Evolutionary conservation across 2,113 vertebrate genomes (phyloP).

Genomic region (Triplophysa siluroides): DNA sequence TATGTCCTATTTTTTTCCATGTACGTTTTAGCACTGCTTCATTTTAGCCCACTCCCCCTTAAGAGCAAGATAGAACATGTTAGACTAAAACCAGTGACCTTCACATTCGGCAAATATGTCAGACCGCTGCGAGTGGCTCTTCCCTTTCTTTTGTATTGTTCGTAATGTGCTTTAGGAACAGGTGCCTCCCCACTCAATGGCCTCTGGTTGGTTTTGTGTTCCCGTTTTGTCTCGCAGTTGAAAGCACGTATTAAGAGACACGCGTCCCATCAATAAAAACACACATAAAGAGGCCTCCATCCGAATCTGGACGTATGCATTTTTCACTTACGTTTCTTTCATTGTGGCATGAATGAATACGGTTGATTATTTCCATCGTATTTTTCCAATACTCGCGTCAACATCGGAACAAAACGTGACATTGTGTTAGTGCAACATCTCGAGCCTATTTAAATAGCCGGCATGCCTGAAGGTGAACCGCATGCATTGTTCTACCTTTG

Average conservation of each 20-base stretch:
- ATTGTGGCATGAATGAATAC: not conserved
- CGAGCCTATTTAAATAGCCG: constrained; percentile 19
- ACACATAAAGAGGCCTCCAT: not conserved
- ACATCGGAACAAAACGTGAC: constrained; percentile 19
- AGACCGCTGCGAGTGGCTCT: constrained; percentile 52
- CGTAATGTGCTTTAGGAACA: constrained; percentile 51
- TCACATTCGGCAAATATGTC: constrained; percentile 62
- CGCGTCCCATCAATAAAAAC: constrained; percentile 16
- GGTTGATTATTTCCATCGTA: not conserved
- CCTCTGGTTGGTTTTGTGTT: constrained; percentile 58
- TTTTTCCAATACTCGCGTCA: constrained; percentile 6
- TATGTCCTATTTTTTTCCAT: constrained; percentile 28
- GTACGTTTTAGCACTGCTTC: constrained; percentile 31
- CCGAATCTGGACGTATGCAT: not conserved
- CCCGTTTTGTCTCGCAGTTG: constrained; percentile 52
- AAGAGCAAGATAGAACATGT: constrained; percentile 32
- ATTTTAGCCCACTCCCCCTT: constrained; percentile 14
- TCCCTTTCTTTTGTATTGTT: constrained; percentile 55
- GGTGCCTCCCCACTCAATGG: constrained; percentile 59
- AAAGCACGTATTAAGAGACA: constrained; percentile 57
- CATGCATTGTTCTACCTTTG: not conserved
- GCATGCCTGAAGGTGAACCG: constrained; percentile 26
- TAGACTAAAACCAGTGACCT: constrained; percentile 60
- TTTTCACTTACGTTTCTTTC: constrained; percentile 11
- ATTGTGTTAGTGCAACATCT: constrained; percentile 24